Evolutionary conservation across 2,113 vertebrate genomes (phyloP).

Genomic region (Semnornis frantzii): DNA sequence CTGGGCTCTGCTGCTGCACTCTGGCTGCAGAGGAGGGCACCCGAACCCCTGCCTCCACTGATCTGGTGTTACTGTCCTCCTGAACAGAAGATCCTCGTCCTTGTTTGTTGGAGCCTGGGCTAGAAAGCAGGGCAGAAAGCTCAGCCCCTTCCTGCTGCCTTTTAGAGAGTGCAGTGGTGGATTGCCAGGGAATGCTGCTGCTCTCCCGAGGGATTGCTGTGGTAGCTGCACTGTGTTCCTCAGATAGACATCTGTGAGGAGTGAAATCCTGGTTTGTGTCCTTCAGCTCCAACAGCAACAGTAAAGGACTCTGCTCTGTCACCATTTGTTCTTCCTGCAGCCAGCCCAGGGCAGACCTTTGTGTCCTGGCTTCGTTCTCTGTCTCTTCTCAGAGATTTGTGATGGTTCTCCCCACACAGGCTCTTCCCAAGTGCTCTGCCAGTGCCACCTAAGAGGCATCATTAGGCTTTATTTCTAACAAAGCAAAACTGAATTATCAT

Average conservation of each 20-base stretch:
- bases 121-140: background rate
- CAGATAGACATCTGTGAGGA: background rate
- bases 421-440: background rate
- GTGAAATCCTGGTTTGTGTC: background rate
- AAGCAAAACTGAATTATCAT: constrained; percentile 10
- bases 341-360: background rate
- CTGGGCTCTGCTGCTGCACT: background rate
- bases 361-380: background rate
- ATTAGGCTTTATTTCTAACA: constrained; percentile 29
- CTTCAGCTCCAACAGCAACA: background rate
- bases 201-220: background rate
- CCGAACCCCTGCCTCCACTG: background rate
- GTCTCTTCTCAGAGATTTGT: background rate
- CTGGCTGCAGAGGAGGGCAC: background rate
- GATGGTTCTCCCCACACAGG: background rate
- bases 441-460: background rate
- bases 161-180: background rate
- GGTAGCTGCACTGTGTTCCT: background rate
- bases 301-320: background rate
- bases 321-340: background rate
- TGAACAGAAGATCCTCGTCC: background rate
- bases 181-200: constrained; percentile 12
- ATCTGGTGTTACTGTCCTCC: background rate
- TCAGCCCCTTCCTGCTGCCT: background rate
- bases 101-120: background rate